Percentiles rank a stretch among this genome's conserved stretches.
These are phyloP conservation scores for Metopia argyrocephala DNA, from an alignment of 2,888 invertebrate species.

Conservation along the genomic window DNA sequence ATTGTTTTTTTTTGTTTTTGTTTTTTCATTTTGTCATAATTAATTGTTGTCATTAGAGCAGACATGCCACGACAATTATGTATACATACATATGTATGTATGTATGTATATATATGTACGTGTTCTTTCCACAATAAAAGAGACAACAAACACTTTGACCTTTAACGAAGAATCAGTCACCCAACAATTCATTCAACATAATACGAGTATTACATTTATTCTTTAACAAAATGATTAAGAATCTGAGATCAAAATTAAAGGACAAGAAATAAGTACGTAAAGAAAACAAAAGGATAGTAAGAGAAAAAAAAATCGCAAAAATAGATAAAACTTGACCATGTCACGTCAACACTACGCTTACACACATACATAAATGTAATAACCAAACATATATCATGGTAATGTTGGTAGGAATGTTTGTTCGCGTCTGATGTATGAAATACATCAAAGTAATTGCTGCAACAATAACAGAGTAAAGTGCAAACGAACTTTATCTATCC, in stretches of 20 bases:
- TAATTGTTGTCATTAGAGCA: conserved; percentile 58
- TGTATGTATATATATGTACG: no score
- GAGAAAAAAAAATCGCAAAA: background rate
- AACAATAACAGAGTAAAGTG: conserved; percentile 38
- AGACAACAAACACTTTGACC: conserved; percentile 54
- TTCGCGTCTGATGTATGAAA: conserved; percentile 39
- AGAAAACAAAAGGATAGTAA: background rate
- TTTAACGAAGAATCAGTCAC: conserved; percentile 3
- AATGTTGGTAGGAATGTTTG: conserved; percentile 20
- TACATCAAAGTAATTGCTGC: conserved; percentile 62
- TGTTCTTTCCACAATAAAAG: conserved; percentile 51
- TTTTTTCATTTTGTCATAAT: conserved; percentile 27
- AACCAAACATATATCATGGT: conserved; percentile 27
- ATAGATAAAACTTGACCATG: conserved; percentile 56
- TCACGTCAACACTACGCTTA: conserved; percentile 54
- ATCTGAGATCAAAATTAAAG: conserved; percentile 15
- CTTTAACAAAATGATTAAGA: conserved; percentile 34
- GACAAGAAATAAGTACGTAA: background rate
- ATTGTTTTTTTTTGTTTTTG: background rate
- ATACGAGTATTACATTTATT: conserved; percentile 12
- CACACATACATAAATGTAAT: background rate
- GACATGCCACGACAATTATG: conserved; percentile 61
- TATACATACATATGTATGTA: no score
- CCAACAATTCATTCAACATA: background rate
- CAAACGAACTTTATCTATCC: conserved; percentile 35